A percentile compares a stretch with the other conserved stretches of the same genome.
Conservation (phyloP, 2,797 vertebrate species). For the Thripadectes ignobilis region DNA sequence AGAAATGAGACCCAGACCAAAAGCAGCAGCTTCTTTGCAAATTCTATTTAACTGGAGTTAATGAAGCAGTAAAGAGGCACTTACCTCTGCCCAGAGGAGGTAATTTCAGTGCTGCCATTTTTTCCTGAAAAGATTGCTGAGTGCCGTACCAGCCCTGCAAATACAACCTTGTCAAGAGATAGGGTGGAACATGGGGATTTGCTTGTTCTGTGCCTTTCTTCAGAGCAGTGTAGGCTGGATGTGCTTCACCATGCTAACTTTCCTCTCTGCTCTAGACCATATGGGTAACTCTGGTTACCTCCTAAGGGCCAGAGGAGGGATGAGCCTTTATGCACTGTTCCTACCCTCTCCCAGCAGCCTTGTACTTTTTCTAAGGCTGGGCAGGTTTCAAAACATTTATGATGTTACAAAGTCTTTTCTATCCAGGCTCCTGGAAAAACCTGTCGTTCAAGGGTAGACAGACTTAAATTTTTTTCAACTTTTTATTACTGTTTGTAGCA, state of each 20-base stretch:
- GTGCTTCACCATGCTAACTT: background rate
- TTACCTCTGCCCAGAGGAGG: constrained; percentile 11
- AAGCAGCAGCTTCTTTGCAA: constrained; percentile 31
- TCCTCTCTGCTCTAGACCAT: background rate
- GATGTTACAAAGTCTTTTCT: background rate
- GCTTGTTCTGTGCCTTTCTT: background rate
- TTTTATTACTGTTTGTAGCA: constrained; percentile 24
- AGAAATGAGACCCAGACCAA: constrained; percentile 10
- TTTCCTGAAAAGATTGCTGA: background rate
- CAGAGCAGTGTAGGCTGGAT: background rate
- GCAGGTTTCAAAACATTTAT: background rate
- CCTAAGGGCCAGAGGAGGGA: background rate
- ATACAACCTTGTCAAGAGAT: background rate
- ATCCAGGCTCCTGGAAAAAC: background rate
- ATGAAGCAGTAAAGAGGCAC: constrained; percentile 3
- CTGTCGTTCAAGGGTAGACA: background rate
- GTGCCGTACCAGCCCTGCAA: background rate
- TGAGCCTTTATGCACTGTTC: background rate
- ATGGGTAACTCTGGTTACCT: background rate
- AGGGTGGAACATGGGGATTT: background rate
- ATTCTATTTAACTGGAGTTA: constrained; percentile 21
- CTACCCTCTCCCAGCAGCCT: background rate
- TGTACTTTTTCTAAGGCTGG: background rate
- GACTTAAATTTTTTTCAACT: constrained; percentile 1
- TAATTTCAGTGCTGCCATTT: background rate